These are phyloP conservation scores for Trissonchulus sp. DNA, from an alignment of 2,888 invertebrate genomes.

Conservation along the genomic window DNA sequence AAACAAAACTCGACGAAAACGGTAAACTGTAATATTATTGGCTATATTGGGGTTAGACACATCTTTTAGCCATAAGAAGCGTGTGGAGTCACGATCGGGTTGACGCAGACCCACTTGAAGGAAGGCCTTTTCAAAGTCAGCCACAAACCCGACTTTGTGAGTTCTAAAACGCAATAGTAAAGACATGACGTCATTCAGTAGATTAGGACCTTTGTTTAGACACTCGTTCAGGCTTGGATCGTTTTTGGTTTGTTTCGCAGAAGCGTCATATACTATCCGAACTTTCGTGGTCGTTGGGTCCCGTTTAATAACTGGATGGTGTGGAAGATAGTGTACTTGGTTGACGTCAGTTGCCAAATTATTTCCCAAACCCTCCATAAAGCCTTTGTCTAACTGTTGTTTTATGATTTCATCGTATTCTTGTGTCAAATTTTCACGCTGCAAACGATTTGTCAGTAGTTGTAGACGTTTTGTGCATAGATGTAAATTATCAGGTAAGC, in stretches of 20 bases:
- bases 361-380: conserved; percentile 27
- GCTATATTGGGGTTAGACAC: conserved; percentile 21
- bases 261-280: conserved; percentile 41
- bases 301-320: conserved; percentile 35
- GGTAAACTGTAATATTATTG: conserved; percentile 9
- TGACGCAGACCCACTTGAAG: conserved; percentile 32
- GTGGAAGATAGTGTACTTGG: conserved; percentile 35
- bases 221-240: conserved; percentile 36
- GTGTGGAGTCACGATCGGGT: conserved; percentile 31
- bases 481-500: no score
- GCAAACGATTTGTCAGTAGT: no score
- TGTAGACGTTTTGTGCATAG: no score
- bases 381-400: conserved; percentile 24
- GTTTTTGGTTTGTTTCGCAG: conserved; percentile 27
- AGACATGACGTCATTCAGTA: conserved; percentile 31
- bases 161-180: conserved; percentile 34
- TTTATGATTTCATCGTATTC: conserved; percentile 28
- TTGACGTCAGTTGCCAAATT: no score
- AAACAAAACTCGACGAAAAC: conserved; percentile 14
- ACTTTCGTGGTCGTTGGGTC: conserved; percentile 38
- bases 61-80: conserved; percentile 36
- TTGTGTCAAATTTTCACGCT: no score
- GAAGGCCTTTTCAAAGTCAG: conserved; percentile 31
- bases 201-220: conserved; percentile 34
- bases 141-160: conserved; percentile 31